Evolutionary conservation across 2,113 vertebrate genomes (phyloP), one percentile per base, ranked within the genome.

Genomic region (Otolemur garnettii): DNA sequence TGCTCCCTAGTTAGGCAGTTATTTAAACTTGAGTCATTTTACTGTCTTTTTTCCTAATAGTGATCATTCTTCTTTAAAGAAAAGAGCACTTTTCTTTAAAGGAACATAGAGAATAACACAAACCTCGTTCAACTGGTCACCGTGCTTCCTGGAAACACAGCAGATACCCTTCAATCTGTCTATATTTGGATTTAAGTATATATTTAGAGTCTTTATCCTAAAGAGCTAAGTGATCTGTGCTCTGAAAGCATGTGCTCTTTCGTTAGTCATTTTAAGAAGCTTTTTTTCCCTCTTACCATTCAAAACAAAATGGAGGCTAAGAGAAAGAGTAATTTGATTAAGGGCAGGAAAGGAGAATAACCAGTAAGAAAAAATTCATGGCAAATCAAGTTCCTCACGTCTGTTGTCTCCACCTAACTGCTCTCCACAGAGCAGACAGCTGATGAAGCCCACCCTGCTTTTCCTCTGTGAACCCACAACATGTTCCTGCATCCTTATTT

Each of bases 11-110:
- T 85, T 95, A 94, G 62, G 77, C 71, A 96, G 74, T 92, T 96
- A 96, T 87, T 96, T 96, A 92, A 89, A 97, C 90, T 14, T 96
- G 81, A 94, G 87, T 77, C 92, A 95, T 92, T 83, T 12, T 28
- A 26, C 45, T 87, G n/a, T 86, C 45, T 93, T 93, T 96, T 94
- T 78, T 42, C 62, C 62, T 95, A 92, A 91, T 81, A 59, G 53
- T 81, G 96, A 72, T 87, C 68, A 69, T 26, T 87, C 68, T 62
- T 85, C 35, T 60, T 82, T 50, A 86, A 88, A 64, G 35, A 71
- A 69, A 81, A 38, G 38, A 38, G 22, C 35, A 62, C 30, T 87
- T 74, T 62, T 85, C 35, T 60, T 82, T 50, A 86, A 88, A 64
- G 35, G 66, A 69, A 81, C 19, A 77, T 2, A 78, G 13, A 90